These are phyloP conservation scores for Gonocerus acuteangulatus DNA, from an alignment of 2,888 invertebrate genomes.

Conservation along the genomic window DNA sequence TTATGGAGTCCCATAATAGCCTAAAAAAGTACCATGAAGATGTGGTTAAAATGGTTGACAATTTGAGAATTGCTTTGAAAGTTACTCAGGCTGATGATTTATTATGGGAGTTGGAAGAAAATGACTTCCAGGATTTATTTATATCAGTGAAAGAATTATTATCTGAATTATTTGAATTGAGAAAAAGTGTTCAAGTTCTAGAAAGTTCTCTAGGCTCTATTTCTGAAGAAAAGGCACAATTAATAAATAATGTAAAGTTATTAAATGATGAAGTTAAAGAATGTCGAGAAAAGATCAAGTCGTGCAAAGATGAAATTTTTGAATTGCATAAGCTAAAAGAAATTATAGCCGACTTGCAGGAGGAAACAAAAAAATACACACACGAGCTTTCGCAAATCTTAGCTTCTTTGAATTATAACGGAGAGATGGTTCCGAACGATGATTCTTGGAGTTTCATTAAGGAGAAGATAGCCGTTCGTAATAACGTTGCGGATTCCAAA, in stretches of 20 bases:
- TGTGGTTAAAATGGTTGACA: too few relatives aligned
- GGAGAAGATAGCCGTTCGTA: not conserved
- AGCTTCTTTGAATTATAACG: not conserved
- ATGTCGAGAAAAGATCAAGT: not conserved
- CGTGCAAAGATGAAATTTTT: not conserved
- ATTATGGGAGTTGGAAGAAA: too few relatives aligned
- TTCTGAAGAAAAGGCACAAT: not conserved
- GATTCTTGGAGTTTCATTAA: slow-evolving; percentile 4
- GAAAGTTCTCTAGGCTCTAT: not conserved
- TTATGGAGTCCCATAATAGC: not conserved
- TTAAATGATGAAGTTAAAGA: not conserved
- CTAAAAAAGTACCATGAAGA: not conserved
- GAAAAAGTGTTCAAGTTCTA: not conserved
- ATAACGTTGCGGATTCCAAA: not conserved
- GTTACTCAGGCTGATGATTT: too few relatives aligned
- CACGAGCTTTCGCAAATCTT: not conserved
- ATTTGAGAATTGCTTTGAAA: too few relatives aligned
- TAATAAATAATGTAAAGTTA: not conserved
- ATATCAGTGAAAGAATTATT: too few relatives aligned
- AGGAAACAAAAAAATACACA: not conserved
- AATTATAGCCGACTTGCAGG: not conserved
- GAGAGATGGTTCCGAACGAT: not conserved
- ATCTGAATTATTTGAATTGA: not conserved
- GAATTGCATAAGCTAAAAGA: not conserved
- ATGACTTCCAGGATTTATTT: too few relatives aligned